A percentile compares a stretch with the other conserved stretches of the same genome.
These are phyloP conservation scores for Tragelaphus imberbis DNA, from an alignment of 2,113 vertebrate genomes.

Conservation along the genomic window DNA sequence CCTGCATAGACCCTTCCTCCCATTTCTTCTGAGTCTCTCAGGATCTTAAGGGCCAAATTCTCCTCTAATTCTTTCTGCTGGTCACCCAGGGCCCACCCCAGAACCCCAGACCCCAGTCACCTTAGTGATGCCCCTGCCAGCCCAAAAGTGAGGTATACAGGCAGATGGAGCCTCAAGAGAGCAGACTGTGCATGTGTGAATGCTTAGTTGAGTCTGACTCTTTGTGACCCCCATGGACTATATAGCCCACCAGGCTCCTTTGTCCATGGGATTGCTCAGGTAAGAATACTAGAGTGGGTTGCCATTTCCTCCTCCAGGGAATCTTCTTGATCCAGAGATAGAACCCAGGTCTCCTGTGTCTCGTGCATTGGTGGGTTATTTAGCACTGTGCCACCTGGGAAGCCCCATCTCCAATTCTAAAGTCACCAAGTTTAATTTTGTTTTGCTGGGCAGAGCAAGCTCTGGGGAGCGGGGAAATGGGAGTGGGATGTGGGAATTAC, in stretches of 20 bases:
- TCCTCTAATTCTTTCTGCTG: not conserved
- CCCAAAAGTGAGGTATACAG: not conserved
- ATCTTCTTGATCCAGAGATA: not conserved
- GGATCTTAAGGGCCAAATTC: not conserved
- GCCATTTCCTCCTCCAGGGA: not conserved
- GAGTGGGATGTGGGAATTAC: accelerated
- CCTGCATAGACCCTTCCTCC: not conserved
- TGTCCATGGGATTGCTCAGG: not conserved
- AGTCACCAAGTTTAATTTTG: accelerated
- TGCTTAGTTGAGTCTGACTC: not conserved
- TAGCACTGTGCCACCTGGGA: not conserved
- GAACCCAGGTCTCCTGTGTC: not conserved
- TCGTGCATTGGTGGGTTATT: not conserved
- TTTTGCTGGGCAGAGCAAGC: accelerated
- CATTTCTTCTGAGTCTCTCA: not conserved
- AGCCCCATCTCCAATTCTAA: not conserved
- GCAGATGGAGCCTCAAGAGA: accelerated
- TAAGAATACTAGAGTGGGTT: not conserved
- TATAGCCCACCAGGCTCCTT: not conserved
- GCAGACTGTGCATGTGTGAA: not conserved
- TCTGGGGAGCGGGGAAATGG: not conserved
- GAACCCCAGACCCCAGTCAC: not conserved
- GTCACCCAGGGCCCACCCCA: not conserved
- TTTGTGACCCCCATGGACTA: not conserved
- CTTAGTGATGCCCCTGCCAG: not conserved